Percentiles rank a stretch among this genome's conserved stretches.
phyloP scores from a whole-genome alignment of 1,140 invertebrate genomes.

The Scylla paramamosain region DNA sequence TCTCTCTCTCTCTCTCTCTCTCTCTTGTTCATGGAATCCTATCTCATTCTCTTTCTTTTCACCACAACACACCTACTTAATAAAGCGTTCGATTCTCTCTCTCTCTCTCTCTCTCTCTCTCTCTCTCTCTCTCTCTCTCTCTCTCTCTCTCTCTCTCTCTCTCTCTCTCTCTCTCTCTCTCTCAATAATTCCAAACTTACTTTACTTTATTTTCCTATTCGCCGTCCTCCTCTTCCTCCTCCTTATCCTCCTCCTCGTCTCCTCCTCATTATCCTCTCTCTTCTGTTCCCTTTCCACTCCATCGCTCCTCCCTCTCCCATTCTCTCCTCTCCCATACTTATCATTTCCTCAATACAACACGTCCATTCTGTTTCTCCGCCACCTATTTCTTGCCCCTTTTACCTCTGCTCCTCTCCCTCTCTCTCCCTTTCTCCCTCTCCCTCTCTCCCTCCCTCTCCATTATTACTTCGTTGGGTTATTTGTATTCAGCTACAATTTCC shows the following conservation, averaged over 20 bases:
- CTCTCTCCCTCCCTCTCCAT: background rate
- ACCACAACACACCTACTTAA: too few relatives aligned
- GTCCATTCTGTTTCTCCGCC: background rate
- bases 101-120: slow-evolving; percentile 3
- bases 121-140: slow-evolving; percentile 6
- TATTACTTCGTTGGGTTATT: slow-evolving; percentile 46
- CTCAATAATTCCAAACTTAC: background rate
- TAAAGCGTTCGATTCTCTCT: background rate
- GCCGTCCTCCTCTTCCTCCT: background rate
- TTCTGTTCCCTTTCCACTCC: background rate
- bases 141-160: background rate
- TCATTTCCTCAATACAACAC: background rate
- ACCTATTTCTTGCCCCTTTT: background rate
- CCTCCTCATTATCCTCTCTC: background rate
- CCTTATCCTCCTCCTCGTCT: background rate
- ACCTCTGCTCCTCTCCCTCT: background rate
- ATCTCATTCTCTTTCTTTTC: background rate
- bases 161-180: slow-evolving; percentile 7
- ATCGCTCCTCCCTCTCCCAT: background rate
- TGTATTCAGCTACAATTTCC: slow-evolving; percentile 69
- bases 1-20: slow-evolving; percentile 57
- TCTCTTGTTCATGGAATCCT: background rate
- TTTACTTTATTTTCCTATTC: background rate
- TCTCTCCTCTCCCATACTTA: background rate
- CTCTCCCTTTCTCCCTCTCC: background rate